phyloP scores from a whole-genome alignment of 2,888 invertebrate species.

The Oligia latruncula region DNA sequence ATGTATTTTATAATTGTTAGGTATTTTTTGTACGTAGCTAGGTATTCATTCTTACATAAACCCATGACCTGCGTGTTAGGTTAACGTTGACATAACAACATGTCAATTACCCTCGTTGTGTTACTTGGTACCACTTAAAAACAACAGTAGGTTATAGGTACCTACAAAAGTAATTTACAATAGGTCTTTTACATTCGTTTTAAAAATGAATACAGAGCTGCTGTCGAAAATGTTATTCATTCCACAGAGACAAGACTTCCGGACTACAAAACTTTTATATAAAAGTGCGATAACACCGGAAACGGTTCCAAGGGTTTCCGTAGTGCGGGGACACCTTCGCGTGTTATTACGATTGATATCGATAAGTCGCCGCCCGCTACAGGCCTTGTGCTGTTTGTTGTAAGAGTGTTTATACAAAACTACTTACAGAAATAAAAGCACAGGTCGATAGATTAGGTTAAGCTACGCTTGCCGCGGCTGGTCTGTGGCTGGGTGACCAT shows the following conservation, averaged over 20 bases:
- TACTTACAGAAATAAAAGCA: no score
- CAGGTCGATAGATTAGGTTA: no score
- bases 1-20: not conserved
- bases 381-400: not conserved
- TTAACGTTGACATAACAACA: not conserved
- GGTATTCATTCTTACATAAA: not conserved
- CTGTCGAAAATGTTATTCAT: slow-evolving; percentile 1
- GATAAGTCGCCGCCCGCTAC: not conserved
- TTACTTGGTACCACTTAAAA: not conserved
- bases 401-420: no score
- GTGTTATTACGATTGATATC: not conserved
- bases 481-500: no score
- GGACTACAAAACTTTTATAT: slow-evolving; percentile 9
- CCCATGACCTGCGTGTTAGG: not conserved
- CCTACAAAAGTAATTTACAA: not conserved
- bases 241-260: slow-evolving; percentile 20
- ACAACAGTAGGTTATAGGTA: not conserved
- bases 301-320: slow-evolving; percentile 16
- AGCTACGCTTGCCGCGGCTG: no score
- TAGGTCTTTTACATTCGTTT: not conserved
- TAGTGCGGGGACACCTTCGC: not conserved
- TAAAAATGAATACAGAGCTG: slow-evolving; percentile 1
- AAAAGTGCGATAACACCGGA: slow-evolving; percentile 16
- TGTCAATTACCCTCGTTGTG: not conserved
- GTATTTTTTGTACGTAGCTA: not conserved